Evolutionary conservation across 1,140 invertebrate genomes (phyloP).

Genomic region (Drosophila fuyamai): DNA sequence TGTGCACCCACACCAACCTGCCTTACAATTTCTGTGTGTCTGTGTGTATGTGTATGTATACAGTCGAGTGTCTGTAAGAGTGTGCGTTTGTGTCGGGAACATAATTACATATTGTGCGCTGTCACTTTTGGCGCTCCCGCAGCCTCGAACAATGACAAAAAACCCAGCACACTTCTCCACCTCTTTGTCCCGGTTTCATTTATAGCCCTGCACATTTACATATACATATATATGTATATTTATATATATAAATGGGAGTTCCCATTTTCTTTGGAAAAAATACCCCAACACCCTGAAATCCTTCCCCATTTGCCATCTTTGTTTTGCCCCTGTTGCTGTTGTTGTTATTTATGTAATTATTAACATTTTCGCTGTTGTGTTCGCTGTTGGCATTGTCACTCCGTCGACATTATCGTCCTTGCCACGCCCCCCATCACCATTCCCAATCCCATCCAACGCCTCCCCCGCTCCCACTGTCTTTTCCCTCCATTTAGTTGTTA

Average conservation of each 20-base stretch:
- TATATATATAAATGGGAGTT: conserved; percentile 8
- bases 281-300: neutral
- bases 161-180: conserved; percentile 41
- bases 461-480: neutral
- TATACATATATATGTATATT: neutral
- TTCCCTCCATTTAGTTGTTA: conserved; percentile 43
- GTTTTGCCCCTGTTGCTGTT: conserved; percentile 50
- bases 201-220: conserved; percentile 36
- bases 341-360: conserved; percentile 83
- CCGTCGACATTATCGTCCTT: conserved; percentile 47
- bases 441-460: neutral
- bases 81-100: conserved; percentile 59
- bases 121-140: conserved; percentile 75
- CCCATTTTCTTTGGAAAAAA: conserved; percentile 1
- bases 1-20: conserved; percentile 15
- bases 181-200: conserved; percentile 59
- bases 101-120: conserved; percentile 83
- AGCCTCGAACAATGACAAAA: conserved; percentile 57
- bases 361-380: conserved; percentile 72
- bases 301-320: conserved; percentile 31
- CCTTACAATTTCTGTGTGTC: neutral
- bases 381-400: conserved; percentile 38
- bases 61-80: conserved; percentile 16
- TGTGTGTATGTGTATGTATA: conserved; percentile 18
- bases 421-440: conserved; percentile 1